Evolutionary conservation across 2,797 vertebrate species (phyloP), one percentile per base, ranked within the genome.

Genomic region (Sebastes diaconus): DNA sequence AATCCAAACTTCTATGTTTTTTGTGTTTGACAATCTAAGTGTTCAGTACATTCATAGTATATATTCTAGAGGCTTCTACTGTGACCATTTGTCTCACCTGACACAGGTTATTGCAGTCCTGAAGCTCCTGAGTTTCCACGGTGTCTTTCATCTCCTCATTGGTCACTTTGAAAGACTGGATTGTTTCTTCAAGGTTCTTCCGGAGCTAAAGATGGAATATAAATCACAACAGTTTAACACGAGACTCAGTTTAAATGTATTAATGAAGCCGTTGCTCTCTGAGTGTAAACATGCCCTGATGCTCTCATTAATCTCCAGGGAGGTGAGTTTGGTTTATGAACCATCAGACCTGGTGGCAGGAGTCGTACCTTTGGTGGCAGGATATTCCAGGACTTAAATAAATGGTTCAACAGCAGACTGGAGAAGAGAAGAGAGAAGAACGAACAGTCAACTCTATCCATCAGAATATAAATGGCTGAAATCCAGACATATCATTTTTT

Each of bases 341-440:
- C 6, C 24, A 29, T 27, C 2, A 34, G 34, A 13, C n/a, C 8
- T 50, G 13, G n/a, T 3, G 11, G 20, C 11, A 18, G 58, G 18
- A 64, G 10, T 52, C 66, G 39, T 91, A 99, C 98, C 96, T 97
- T 97, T 90, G 93, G 96, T 74, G 97, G 94, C n/a, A 96, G 93
- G 61, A 58, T 81, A 27, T 95, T 96, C 98, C 97, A 98, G 8
- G 96, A 94, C 85, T 93, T 95, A 75, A 96, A 80, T 18, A 99
- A 92, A 81, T 98, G 96, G 69, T 96, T 96, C 86, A 99, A 92
- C 76, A 99, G 95, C 82, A 99, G 90, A 89, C 98, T 99, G 77
- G 52, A 81, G 30, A 20, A 22, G 9, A 87, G 1, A 73, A 58
- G 12, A 42, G 16, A 73, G 24, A 34, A 2, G 2, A 61, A 34